Conservation (phyloP, 2,888 invertebrate species). For the Trissoscelio sp. region DNA sequence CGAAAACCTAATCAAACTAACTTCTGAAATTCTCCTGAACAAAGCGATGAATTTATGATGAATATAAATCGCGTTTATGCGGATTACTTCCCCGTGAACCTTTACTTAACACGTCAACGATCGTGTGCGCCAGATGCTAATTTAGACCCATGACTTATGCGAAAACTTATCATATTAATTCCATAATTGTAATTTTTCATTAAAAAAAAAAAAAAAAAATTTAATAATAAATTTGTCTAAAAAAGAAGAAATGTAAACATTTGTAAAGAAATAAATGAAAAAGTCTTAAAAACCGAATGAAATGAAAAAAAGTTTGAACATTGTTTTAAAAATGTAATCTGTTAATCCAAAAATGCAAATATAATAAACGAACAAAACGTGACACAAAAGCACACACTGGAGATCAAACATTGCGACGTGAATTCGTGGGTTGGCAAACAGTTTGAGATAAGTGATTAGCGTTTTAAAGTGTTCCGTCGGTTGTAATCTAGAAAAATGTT, state of each 20-base stretch:
- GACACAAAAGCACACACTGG: constrained; percentile 1
- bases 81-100: constrained; percentile 34
- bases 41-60: constrained; percentile 41
- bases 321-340: neutral
- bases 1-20: constrained; percentile 23
- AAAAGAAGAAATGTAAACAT: too few species aligned
- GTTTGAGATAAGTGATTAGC: constrained; percentile 42
- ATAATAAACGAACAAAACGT: constrained; percentile 23
- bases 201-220: too few species aligned
- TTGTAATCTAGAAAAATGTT: constrained; percentile 43
- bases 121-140: constrained; percentile 42
- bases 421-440: constrained; percentile 34
- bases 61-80: constrained; percentile 41
- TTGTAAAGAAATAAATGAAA: too few species aligned
- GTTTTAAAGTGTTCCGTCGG: constrained; percentile 26
- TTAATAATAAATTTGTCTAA: too few species aligned
- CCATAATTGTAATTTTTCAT: constrained; percentile 22
- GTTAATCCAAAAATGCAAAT: neutral
- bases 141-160: constrained; percentile 42
- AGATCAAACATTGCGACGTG: constrained; percentile 15
- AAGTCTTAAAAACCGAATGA: too few species aligned
- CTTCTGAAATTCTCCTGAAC: constrained; percentile 9
- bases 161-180: constrained; percentile 47
- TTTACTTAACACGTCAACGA: constrained; percentile 46
- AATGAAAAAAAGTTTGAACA: too few species aligned